Conservation (phyloP, 2,888 invertebrate species). For the Acrobasis consociella region DNA sequence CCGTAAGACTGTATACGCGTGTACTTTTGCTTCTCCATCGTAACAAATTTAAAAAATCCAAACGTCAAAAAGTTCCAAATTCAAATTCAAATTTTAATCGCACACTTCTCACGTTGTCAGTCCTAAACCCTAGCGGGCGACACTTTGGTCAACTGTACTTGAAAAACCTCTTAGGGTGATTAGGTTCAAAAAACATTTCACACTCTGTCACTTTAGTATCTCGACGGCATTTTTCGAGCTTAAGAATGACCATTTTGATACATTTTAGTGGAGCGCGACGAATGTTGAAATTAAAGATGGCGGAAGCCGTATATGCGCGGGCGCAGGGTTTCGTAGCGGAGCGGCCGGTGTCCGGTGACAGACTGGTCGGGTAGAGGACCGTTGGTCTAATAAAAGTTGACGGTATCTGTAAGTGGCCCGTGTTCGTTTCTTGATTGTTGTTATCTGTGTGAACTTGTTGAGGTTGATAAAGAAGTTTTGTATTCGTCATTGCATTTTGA, state of each 20-base stretch:
- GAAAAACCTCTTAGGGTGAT: constrained; percentile 76
- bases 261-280: constrained; percentile 56
- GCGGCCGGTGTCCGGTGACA: constrained; percentile 40
- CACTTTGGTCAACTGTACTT: constrained; percentile 77
- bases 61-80: constrained; percentile 33
- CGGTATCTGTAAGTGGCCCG: constrained; percentile 29
- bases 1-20: constrained; percentile 71
- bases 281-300: constrained; percentile 33
- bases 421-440: not conserved
- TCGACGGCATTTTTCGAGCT: constrained; percentile 63
- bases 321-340: constrained; percentile 27
- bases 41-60: constrained; percentile 29
- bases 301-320: constrained; percentile 40
- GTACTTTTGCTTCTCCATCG: constrained; percentile 62
- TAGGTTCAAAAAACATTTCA: constrained; percentile 70
- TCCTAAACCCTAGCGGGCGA: constrained; percentile 56
- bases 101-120: constrained; percentile 31
- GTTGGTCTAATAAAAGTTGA: constrained; percentile 35
- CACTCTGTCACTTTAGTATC: constrained; percentile 66
- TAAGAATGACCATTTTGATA: constrained; percentile 75
- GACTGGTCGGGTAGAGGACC: constrained; percentile 38
- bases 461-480: constrained; percentile 25
- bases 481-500: not conserved
- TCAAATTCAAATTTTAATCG: constrained; percentile 30
- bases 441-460: constrained; percentile 8